Conservation (phyloP, 2,113 vertebrate genomes). For the Corythaixoides concolor region DNA sequence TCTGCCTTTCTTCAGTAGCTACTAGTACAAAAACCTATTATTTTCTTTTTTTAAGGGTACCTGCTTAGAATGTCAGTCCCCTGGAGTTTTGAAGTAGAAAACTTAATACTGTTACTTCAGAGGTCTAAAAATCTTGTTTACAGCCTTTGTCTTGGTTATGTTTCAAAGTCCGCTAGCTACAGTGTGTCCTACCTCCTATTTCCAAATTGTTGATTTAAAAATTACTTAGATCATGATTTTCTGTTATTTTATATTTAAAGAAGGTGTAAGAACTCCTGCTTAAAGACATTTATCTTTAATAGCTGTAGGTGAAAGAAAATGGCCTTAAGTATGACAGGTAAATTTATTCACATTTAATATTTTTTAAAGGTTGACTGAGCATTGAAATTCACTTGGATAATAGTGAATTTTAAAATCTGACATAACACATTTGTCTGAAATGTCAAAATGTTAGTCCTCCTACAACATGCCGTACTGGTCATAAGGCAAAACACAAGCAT, state of each 20-base stretch:
- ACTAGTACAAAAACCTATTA: background rate
- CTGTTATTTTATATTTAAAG: slow-evolving; percentile 69
- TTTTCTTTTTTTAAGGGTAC: background rate
- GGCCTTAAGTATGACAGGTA: slow-evolving; percentile 75
- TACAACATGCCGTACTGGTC: background rate
- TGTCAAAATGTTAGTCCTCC: slow-evolving; percentile 33
- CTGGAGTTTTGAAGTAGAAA: background rate
- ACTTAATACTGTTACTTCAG: background rate
- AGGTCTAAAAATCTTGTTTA: background rate
- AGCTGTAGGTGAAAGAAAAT: slow-evolving; percentile 75
- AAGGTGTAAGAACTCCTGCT: slow-evolving; percentile 67
- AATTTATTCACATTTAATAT: slow-evolving; percentile 69
- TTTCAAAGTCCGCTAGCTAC: background rate
- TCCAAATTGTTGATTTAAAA: slow-evolving; percentile 27
- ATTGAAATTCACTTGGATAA: slow-evolving; percentile 62
- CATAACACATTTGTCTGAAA: slow-evolving; percentile 33
- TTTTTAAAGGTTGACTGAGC: slow-evolving; percentile 56
- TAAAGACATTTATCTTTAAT: slow-evolving; percentile 76
- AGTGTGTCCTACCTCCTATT: background rate
- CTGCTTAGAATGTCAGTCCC: background rate
- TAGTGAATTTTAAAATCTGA: slow-evolving; percentile 57
- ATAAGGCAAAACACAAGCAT: background rate
- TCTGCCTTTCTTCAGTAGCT: background rate
- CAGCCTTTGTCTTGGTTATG: background rate
- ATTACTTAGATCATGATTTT: slow-evolving; percentile 44